Conservation (phyloP, 1,140 invertebrate genomes). For the Achroia grisella region DNA sequence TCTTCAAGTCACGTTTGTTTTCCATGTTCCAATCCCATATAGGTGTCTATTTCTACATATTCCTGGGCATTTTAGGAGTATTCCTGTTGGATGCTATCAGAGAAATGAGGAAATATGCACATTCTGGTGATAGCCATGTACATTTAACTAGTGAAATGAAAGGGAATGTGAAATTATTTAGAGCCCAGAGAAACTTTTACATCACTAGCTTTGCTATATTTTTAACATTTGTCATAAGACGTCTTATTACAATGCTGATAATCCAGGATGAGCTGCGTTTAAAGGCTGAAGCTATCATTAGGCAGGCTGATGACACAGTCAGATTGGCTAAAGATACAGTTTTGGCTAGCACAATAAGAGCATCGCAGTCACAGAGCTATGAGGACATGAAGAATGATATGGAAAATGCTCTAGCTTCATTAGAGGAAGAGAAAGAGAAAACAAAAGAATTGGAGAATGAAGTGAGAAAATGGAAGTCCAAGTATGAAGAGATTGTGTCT, state of each 20-base stretch:
- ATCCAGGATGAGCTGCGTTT: constrained; percentile 55
- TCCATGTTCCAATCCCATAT: constrained; percentile 39
- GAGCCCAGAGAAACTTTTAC: constrained; percentile 68
- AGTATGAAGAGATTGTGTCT: constrained; percentile 30
- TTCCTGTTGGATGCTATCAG: constrained; percentile 59
- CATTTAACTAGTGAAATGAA: constrained; percentile 57
- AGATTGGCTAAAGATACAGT: constrained; percentile 42
- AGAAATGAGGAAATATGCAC: constrained; percentile 64
- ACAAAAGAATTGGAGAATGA: constrained; percentile 40
- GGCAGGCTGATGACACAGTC: constrained; percentile 50
- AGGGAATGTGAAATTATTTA: constrained; percentile 51
- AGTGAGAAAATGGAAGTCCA: constrained; percentile 33
- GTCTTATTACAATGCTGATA: constrained; percentile 57
- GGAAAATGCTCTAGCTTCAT: constrained; percentile 22
- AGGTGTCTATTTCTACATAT: constrained; percentile 52
- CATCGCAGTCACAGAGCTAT: constrained; percentile 11
- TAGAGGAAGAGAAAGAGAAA: constrained; percentile 34
- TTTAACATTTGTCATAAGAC: constrained; percentile 59
- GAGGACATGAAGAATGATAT: constrained; percentile 33
- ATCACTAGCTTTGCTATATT: constrained; percentile 66
- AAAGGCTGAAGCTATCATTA: constrained; percentile 57
- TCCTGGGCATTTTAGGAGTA: constrained; percentile 44
- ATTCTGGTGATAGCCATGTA: constrained; percentile 15
- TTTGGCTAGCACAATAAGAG: constrained; percentile 23
- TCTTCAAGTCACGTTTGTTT: constrained; percentile 55